Percentiles rank a stretch among this genome's conserved stretches.
Evolutionary conservation across 2,888 invertebrate genomes (phyloP).

Genomic region (Cheilosia variabilis): DNA sequence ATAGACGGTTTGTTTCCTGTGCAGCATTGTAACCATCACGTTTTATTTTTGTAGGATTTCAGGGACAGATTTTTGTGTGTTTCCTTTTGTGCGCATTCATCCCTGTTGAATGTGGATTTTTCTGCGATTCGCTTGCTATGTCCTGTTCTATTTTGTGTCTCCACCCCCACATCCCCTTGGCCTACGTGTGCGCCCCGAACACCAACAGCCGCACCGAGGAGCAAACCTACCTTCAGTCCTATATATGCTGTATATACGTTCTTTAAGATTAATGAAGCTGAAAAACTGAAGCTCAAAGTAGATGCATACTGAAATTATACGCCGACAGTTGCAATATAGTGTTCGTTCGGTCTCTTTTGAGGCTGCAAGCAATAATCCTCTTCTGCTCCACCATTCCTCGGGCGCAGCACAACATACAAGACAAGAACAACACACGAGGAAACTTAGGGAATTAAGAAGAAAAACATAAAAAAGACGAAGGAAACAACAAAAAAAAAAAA

Average conservation of each 20-base stretch:
- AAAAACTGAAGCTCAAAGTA: conserved; percentile 64
- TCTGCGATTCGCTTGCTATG: conserved; percentile 22
- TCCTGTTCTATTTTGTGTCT: conserved; percentile 17
- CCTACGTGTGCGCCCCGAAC: background rate
- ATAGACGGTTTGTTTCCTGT: conserved; percentile 22
- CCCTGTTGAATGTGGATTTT: conserved; percentile 2
- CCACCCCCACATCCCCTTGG: conserved; percentile 31
- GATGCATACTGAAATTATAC: conserved; percentile 65
- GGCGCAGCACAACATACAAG: background rate
- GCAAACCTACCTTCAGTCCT: conserved; percentile 16
- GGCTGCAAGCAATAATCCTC: conserved; percentile 56
- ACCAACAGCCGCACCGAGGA: background rate
- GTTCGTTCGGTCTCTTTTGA: conserved; percentile 59
- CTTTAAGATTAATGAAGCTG: conserved; percentile 68
- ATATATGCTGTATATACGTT: conserved; percentile 16
- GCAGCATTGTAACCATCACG: conserved; percentile 22
- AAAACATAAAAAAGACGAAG: conserved; percentile 30
- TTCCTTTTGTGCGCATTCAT: background rate
- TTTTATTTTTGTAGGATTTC: conserved; percentile 27
- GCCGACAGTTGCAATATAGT: conserved; percentile 66
- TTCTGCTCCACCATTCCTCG: conserved; percentile 23
- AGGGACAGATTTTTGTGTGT: conserved; percentile 10
- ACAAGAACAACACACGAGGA: conserved; percentile 19
- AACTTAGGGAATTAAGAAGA: conserved; percentile 46
- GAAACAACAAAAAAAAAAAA: conserved; percentile 10